Base-by-base conservation (phyloP, 2,113 vertebrate genomes). In the Fulica atra region DNA sequence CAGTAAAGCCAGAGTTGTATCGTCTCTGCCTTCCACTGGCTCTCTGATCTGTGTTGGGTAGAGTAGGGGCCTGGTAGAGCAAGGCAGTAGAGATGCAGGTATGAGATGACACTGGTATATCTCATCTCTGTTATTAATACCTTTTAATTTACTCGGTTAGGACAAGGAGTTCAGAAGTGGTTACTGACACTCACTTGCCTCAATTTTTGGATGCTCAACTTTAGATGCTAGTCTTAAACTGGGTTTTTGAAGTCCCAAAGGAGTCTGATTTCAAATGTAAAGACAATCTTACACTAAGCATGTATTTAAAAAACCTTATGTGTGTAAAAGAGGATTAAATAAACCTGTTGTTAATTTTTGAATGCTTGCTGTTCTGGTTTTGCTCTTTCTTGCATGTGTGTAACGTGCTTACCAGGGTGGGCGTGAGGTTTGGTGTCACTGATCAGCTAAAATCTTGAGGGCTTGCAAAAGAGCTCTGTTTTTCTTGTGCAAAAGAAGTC, bases 291-390 rank as follows among this genome's bases (percentile, higher is more conserved):
- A 16, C 4, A 13, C 48, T n/a, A 40, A 74, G 80, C 82, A 86
- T 94, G 95, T 88, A 50, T 90, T 96, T 89, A 80, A 35, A 71
- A 73, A 74, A 60, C 18, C 26, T 51, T 1, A 33, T 10, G 7
- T 84, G 38, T 95, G 76, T 92, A 71, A 77, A 73, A 81, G 79
- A 94, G 51, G 38, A 92, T 91, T 48, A 68, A 96, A 92, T 94
- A 93, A 94, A 95, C 25, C 76, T 53, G 6, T 44, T 74, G 17
- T 48, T 81, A n/a, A 81, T 46, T 88, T 94, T 51, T 78, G 57
- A 33, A 25, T 69, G 51, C 31, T 53, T 63, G 4, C 50, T 85
- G 54, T 40, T 61, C 31, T 54, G 25, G 31, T 72, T 31, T 59
- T 68, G 21, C 44, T 88, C 42, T 64, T 84, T 23, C 36, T 66